Conservation (phyloP, 2,888 invertebrate genomes). For the Chromoteleia sp. region DNA sequence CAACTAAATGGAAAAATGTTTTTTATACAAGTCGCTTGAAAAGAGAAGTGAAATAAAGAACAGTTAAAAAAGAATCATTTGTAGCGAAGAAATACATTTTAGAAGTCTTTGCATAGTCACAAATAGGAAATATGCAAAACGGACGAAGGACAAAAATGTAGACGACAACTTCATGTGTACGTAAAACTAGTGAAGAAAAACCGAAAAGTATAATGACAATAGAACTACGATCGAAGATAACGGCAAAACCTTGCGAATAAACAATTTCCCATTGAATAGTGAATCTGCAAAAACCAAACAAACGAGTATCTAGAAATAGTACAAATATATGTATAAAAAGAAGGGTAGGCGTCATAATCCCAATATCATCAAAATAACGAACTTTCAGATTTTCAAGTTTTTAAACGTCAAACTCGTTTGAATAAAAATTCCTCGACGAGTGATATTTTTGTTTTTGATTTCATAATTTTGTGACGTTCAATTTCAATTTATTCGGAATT, state of each 20-base stretch:
- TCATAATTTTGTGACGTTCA: not conserved
- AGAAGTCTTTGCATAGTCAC: conserved; percentile 54
- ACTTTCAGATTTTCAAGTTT: too few species aligned
- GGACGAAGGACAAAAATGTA: too few species aligned
- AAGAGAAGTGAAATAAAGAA: conserved; percentile 56
- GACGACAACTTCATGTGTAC: too few species aligned
- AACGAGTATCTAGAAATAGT: conserved; percentile 12
- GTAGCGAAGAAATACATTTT: conserved; percentile 29
- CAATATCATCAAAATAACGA: conserved; percentile 20
- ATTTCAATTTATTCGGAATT: not conserved
- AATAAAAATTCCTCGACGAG: too few species aligned
- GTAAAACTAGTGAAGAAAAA: too few species aligned
- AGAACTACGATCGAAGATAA: too few species aligned
- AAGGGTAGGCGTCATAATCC: conserved; percentile 17
- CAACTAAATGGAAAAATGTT: conserved; percentile 74
- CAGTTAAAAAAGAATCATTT: conserved; percentile 49
- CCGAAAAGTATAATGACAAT: too few species aligned
- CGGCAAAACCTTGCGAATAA: too few species aligned
- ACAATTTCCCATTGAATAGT: not conserved
- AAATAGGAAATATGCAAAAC: conserved; percentile 1
- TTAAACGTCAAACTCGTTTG: too few species aligned
- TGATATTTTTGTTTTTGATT: not conserved
- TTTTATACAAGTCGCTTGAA: conserved; percentile 47
- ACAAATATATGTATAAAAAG: conserved; percentile 19
- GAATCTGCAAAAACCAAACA: conserved; percentile 19